A percentile compares a stretch with the other conserved stretches of the same genome.
Conservation (phyloP, 2,797 vertebrate genomes). For the Sebastes hubbsi region DNA sequence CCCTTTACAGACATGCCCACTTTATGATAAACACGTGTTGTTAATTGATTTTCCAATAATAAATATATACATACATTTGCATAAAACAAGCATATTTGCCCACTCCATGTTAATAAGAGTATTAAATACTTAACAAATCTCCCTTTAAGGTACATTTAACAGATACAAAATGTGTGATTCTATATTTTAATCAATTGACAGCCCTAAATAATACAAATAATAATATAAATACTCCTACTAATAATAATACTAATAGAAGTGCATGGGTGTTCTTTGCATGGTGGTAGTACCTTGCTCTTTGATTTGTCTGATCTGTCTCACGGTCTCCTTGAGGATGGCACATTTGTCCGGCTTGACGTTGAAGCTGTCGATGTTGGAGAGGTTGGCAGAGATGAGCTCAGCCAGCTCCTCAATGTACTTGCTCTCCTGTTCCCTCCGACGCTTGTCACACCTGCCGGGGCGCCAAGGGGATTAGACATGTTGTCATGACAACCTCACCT, state of each 20-base stretch:
- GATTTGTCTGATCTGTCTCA: constrained; percentile 98
- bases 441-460: constrained; percentile 92
- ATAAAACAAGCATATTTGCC: too few relatives aligned
- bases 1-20: too few relatives aligned
- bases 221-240: not conserved
- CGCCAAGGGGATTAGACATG: constrained; percentile 63
- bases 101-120: too few relatives aligned
- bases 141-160: too few relatives aligned
- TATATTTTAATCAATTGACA: not conserved
- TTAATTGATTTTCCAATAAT: too few relatives aligned
- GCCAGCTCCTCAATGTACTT: constrained; percentile 99
- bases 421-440: constrained; percentile 97
- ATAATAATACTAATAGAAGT: not conserved
- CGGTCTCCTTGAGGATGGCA: constrained; percentile 98
- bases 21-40: too few relatives aligned
- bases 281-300: constrained; percentile 94
- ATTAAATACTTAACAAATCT: not conserved
- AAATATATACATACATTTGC: too few relatives aligned
- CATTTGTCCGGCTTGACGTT: constrained; percentile 99
- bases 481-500: constrained; percentile 72
- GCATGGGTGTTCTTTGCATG: not conserved
- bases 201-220: not conserved
- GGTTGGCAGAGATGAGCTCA: constrained; percentile 98
- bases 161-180: too few relatives aligned
- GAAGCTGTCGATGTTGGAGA: constrained; percentile 98